phyloP scores from a whole-genome alignment of 2,797 vertebrate species.

The Cryptoblepharus egeriae region DNA sequence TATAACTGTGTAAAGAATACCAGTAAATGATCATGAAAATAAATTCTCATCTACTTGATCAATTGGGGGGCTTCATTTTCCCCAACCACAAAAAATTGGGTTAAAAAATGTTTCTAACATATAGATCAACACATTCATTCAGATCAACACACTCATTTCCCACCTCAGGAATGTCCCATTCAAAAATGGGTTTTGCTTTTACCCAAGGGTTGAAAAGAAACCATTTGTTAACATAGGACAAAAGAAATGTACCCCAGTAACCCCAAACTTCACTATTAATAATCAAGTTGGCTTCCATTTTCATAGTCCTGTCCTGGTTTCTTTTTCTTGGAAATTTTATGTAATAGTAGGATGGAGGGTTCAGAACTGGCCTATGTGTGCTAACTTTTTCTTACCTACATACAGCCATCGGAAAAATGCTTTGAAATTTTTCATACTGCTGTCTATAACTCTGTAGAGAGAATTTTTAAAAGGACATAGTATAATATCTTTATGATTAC shows the following conservation, averaged over 20 bases:
- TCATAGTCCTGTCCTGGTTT: neutral
- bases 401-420: constrained; percentile 99
- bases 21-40: neutral
- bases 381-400: constrained; percentile 86
- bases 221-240: too few species aligned
- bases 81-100: neutral
- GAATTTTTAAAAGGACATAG: too few species aligned
- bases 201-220: neutral
- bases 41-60: neutral
- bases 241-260: neutral
- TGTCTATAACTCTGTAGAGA: constrained; percentile 92
- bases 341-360: neutral
- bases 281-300: neutral
- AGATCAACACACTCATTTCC: neutral
- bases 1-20: neutral
- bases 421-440: constrained; percentile 99
- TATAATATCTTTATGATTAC: too few species aligned
- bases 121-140: too few species aligned
- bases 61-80: neutral
- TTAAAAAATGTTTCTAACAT: neutral
- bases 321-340: neutral
- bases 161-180: too few species aligned
- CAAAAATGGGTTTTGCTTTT: too few species aligned
- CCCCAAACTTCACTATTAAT: neutral
- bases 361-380: neutral